Conservation (phyloP, 1,140 invertebrate species). For the Conus betulinus region DNA sequence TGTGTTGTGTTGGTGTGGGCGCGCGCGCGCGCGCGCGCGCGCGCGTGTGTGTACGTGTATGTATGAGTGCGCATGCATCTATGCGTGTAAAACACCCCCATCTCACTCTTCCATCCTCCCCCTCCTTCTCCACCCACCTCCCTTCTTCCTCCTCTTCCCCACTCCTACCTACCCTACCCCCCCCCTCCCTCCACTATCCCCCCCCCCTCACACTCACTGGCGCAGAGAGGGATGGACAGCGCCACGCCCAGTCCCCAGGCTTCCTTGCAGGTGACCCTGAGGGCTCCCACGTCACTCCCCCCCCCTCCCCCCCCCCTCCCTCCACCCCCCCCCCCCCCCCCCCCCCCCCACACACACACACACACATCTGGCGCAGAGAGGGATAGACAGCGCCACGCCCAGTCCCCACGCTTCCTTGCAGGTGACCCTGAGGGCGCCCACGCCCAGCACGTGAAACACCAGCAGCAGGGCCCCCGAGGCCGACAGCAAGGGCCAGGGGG, state of each 20-base stretch:
- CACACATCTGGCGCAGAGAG: constrained; percentile 92
- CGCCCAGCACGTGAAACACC: constrained; percentile 91
- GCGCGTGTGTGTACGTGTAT: not conserved
- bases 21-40: not conserved
- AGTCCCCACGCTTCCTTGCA: constrained; percentile 95
- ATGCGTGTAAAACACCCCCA: not conserved
- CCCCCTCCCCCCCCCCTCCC: not conserved
- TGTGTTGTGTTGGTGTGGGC: not conserved
- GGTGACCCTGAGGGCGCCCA: constrained; percentile 92
- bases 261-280: constrained; percentile 92
- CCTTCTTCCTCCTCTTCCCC: too few species aligned
- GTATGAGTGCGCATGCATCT: not conserved
- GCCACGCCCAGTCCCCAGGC: constrained; percentile 94
- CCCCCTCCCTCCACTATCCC: too few species aligned
- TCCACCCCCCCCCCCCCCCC: not conserved
- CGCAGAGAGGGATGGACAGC: constrained; percentile 92
- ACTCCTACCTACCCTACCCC: too few species aligned
- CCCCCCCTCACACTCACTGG: too few species aligned
- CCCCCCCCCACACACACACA: too few species aligned
- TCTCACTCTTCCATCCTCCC: too few species aligned
- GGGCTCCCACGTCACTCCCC: constrained; percentile 94
- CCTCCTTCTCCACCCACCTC: too few species aligned
- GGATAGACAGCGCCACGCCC: constrained; percentile 92
- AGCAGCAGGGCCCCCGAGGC: constrained; percentile 28
- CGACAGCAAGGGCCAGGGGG: constrained; percentile 33